phyloP scores from a whole-genome alignment of 2,113 vertebrate species.

The Colaptes auratus region DNA sequence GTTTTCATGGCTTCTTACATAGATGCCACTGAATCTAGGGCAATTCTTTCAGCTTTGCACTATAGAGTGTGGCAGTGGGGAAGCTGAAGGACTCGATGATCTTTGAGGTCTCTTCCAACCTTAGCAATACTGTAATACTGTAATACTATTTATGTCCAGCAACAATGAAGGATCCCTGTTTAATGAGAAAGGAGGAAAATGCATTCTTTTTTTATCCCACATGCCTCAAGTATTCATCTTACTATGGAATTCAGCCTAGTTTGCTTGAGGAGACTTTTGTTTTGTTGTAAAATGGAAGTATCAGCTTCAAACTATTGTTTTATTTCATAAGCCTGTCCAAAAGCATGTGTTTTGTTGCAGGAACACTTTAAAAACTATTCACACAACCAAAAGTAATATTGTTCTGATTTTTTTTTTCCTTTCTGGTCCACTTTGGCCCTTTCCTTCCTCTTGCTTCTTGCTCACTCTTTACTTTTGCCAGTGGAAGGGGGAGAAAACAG shows the following conservation, averaged over 20 bases:
- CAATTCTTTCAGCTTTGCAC: constrained; percentile 15
- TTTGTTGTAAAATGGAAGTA: background rate
- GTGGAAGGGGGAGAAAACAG: background rate
- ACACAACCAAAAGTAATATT: background rate
- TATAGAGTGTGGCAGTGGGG: background rate
- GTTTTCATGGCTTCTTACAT: constrained; percentile 18
- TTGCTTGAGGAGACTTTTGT: background rate
- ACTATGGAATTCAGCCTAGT: background rate
- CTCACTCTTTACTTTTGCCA: background rate
- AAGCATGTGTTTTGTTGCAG: background rate
- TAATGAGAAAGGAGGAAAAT: background rate
- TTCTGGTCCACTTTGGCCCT: background rate
- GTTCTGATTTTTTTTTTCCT: background rate
- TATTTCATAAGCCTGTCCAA: background rate
- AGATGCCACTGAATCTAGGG: constrained; percentile 20
- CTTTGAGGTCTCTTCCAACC: too few species aligned
- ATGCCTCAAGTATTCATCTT: background rate
- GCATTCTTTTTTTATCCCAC: background rate
- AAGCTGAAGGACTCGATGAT: background rate
- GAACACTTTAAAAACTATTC: background rate
- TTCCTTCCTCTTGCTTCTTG: background rate
- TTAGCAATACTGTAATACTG: too few species aligned
- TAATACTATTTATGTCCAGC: background rate
- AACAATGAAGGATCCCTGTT: background rate
- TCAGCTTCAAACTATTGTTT: background rate